Evolutionary conservation across 2,797 vertebrate genomes (phyloP).

Genomic region (Argentina silus): DNA sequence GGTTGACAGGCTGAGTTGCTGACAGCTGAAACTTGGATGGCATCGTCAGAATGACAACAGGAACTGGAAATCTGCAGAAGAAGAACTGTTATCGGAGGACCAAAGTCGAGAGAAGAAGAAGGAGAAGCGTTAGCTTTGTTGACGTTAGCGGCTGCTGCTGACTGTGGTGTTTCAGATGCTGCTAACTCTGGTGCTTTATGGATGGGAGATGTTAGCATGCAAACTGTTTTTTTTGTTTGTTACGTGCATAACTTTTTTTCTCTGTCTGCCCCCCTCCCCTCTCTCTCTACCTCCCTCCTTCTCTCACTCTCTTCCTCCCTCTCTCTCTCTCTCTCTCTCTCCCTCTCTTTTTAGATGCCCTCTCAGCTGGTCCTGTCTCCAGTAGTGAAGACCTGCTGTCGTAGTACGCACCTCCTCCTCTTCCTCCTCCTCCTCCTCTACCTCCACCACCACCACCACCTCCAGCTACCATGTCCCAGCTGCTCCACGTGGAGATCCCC

Average conservation of each 20-base stretch:
- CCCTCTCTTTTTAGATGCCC: not conserved
- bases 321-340: not conserved
- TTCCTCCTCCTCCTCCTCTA: not conserved
- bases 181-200: too few relatives aligned
- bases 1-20: too few relatives aligned
- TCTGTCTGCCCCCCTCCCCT: not conserved
- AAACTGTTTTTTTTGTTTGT: not conserved
- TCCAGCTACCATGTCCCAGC: constrained; percentile 86
- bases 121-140: too few relatives aligned
- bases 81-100: too few relatives aligned
- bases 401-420: not conserved
- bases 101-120: too few relatives aligned
- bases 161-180: too few relatives aligned
- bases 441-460: constrained; percentile 26
- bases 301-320: constrained; percentile 10
- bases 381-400: not conserved
- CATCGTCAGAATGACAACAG: too few relatives aligned
- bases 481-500: constrained; percentile 94
- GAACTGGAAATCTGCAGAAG: too few relatives aligned
- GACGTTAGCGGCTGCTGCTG: too few relatives aligned
- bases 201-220: not conserved
- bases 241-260: not conserved
- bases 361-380: not conserved
- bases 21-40: too few relatives aligned
- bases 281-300: not conserved